Evolutionary conservation across 2,888 invertebrate species (phyloP).

Genomic region (Seladonia tumulorum): DNA sequence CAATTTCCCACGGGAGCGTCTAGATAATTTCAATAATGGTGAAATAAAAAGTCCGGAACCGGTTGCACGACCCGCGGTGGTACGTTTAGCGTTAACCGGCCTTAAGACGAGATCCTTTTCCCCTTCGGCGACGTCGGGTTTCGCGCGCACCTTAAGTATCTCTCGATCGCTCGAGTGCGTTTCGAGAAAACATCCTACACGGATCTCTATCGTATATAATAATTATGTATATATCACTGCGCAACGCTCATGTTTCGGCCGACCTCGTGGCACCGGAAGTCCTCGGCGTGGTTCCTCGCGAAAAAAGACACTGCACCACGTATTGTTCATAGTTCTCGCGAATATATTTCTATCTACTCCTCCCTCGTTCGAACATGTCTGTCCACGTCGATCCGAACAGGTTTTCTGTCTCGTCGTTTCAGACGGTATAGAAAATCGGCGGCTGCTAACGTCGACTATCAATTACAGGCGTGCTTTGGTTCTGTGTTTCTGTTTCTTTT

Average conservation of each 20-base stretch:
- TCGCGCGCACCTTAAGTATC: constrained; percentile 57
- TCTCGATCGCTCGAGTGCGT: constrained; percentile 49
- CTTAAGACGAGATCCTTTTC: constrained; percentile 42
- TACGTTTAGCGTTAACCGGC: constrained; percentile 6
- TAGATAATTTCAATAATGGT: not conserved
- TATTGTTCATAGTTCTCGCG: constrained; percentile 9
- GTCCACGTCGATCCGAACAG: constrained; percentile 22
- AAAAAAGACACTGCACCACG: constrained; percentile 42
- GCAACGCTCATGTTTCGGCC: constrained; percentile 44
- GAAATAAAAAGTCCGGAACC: constrained; percentile 26
- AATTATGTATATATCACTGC: constrained; percentile 37
- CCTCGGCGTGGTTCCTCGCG: constrained; percentile 39
- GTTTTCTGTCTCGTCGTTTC: constrained; percentile 36
- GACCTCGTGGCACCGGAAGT: constrained; percentile 50
- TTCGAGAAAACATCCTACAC: constrained; percentile 44
- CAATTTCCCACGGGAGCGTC: not conserved
- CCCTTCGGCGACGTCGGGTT: constrained; percentile 16
- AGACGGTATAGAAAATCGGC: constrained; percentile 55
- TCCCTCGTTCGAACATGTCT: constrained; percentile 16
- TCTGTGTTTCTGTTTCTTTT: constrained; percentile 44
- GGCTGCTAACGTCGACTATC: constrained; percentile 49
- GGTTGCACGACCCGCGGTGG: constrained; percentile 20
- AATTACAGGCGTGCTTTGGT: constrained; percentile 52
- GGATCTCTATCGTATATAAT: constrained; percentile 36
- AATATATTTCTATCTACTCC: constrained; percentile 23